Percentiles rank a stretch among this genome's conserved stretches.
phyloP scores from a whole-genome alignment of 2,888 invertebrate genomes.

The Bursaphelenchus okinawaensis region DNA sequence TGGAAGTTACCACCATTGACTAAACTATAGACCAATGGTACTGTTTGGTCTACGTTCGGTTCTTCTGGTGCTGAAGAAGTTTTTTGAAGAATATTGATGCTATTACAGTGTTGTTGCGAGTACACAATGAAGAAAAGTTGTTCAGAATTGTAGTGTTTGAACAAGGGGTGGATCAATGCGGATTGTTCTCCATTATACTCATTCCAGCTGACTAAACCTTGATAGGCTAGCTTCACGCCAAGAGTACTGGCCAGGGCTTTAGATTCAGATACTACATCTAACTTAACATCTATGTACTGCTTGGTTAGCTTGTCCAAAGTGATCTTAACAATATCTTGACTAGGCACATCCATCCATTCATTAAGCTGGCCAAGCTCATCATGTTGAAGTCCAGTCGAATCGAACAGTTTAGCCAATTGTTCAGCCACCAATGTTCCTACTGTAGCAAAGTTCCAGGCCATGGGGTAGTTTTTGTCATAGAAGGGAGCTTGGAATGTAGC shows the following conservation, averaged over 20 bases:
- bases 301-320: neutral
- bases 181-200: neutral
- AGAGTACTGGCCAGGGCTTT: neutral
- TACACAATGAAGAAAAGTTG: neutral
- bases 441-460: conserved; percentile 70
- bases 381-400: neutral
- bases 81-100: too few species aligned
- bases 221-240: neutral
- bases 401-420: neutral
- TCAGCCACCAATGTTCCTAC: conserved; percentile 67
- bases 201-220: neutral
- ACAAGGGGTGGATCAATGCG: neutral
- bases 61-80: too few species aligned
- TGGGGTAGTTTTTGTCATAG: conserved; percentile 46
- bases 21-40: neutral
- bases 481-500: conserved; percentile 48
- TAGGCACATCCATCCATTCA: neutral
- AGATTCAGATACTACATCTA: neutral
- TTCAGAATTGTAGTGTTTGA: neutral
- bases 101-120: neutral
- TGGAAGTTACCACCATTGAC: neutral
- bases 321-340: neutral
- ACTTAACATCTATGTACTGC: neutral
- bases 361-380: neutral
- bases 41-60: neutral